Percentiles rank a stretch among this genome's conserved stretches.
These are phyloP conservation scores for Panurus biarmicus DNA, from an alignment of 2,113 vertebrate species.

Conservation along the genomic window DNA sequence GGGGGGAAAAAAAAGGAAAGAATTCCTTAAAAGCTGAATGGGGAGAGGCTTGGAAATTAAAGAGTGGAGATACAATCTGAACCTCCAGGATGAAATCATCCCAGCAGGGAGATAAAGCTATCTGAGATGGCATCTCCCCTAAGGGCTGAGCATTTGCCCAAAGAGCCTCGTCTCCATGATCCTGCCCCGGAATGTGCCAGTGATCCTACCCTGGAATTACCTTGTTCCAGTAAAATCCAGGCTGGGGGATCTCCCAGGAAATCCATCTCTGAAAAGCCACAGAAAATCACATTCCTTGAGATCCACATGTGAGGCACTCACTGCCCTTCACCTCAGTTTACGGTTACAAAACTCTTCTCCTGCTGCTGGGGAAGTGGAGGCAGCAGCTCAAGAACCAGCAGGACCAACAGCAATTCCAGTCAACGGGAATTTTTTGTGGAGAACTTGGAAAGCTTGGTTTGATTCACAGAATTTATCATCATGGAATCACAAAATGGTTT, in stretches of 20 bases:
- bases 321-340: not conserved
- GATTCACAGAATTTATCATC: not conserved
- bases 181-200: not conserved
- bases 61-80: slow-evolving; percentile 40
- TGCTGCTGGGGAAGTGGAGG: not conserved
- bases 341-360: not conserved
- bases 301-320: not conserved
- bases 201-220: not conserved
- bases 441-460: not conserved
- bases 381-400: not conserved
- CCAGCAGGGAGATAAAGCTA: slow-evolving; percentile 29
- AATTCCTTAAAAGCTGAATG: slow-evolving; percentile 39
- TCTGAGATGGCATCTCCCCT: slow-evolving; percentile 18
- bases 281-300: not conserved
- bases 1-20: not conserved
- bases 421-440: not conserved
- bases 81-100: slow-evolving; percentile 55
- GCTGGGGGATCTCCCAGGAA: not conserved
- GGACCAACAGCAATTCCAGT: not conserved
- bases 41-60: slow-evolving; percentile 56
- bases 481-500: not conserved
- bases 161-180: not conserved
- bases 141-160: slow-evolving; percentile 39
- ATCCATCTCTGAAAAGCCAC: not conserved
- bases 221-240: not conserved